Evolutionary conservation across 1,140 invertebrate genomes (phyloP).

Genomic region (Drosophila neocordata): DNA sequence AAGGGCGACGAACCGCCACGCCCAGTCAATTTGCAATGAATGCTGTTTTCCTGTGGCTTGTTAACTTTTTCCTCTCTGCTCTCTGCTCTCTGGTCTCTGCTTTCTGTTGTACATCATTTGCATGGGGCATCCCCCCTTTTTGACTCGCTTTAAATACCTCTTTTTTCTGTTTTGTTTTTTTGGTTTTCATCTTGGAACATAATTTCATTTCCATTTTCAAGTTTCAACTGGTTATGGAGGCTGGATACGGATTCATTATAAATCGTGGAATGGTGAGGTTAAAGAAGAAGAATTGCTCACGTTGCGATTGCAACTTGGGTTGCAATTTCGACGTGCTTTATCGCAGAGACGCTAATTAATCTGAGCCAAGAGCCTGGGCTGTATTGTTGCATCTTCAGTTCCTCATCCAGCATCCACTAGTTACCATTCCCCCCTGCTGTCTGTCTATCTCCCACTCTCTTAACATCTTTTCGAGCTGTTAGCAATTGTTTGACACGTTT

Average conservation of each 20-base stretch:
- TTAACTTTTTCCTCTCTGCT: neutral
- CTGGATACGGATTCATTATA: neutral
- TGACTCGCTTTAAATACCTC: neutral
- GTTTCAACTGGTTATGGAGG: neutral
- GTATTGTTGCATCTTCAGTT: conserved; percentile 63
- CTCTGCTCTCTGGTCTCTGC: neutral
- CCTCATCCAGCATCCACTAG: neutral
- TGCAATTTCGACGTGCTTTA: conserved; percentile 64
- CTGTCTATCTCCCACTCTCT: neutral
- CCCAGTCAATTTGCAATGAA: neutral
- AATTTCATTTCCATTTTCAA: conserved; percentile 1
- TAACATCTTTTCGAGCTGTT: conserved; percentile 3
- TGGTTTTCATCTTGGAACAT: neutral
- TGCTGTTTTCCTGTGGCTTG: neutral
- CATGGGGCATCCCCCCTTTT: neutral
- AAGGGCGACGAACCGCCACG: neutral
- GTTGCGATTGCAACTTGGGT: conserved; percentile 32
- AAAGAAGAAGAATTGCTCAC: conserved; percentile 27
- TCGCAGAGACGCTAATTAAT: conserved; percentile 75
- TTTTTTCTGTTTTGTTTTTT: too few relatives aligned
- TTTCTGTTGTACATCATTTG: neutral
- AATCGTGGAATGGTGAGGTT: neutral
- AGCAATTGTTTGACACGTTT: conserved; percentile 53
- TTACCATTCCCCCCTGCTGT: conserved; percentile 13
- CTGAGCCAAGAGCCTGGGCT: conserved; percentile 55